These are phyloP conservation scores for Perizoma affinitatum DNA, from an alignment of 2,888 invertebrate species.

Conservation along the genomic window DNA sequence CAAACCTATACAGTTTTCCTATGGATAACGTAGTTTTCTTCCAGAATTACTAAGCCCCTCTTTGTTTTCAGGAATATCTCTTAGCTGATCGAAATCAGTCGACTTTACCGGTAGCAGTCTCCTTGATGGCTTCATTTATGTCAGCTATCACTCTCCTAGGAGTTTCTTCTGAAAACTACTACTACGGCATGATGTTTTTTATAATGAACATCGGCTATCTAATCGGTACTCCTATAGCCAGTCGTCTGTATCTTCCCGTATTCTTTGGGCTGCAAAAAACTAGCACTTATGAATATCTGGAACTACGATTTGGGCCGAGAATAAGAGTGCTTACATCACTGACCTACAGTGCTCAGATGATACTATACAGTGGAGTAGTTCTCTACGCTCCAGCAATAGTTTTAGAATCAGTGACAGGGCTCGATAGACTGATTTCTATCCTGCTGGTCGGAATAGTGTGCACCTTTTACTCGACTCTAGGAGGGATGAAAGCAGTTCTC, in stretches of 20 bases:
- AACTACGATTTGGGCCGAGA: slow-evolving; percentile 91
- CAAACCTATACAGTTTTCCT: too few relatives aligned
- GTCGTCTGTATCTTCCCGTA: slow-evolving; percentile 91
- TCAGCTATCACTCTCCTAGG: slow-evolving; percentile 95
- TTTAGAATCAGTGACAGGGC: slow-evolving; percentile 92
- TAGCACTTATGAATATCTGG: slow-evolving; percentile 96
- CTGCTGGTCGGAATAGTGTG: slow-evolving; percentile 90
- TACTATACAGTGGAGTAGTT: slow-evolving; percentile 95
- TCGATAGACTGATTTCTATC: slow-evolving; percentile 88
- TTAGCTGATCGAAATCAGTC: slow-evolving; percentile 92
- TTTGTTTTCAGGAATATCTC: slow-evolving; percentile 88
- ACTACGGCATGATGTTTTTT: slow-evolving; percentile 91
- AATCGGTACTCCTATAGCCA: slow-evolving; percentile 91
- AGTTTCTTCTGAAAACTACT: slow-evolving; percentile 94
- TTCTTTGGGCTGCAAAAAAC: slow-evolving; percentile 92
- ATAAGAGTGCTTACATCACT: slow-evolving; percentile 92
- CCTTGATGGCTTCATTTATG: slow-evolving; percentile 96
- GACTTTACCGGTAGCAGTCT: slow-evolving; percentile 91
- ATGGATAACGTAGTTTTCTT: background rate
- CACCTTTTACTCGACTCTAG: slow-evolving; percentile 93
- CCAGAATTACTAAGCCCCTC: background rate
- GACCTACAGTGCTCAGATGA: slow-evolving; percentile 94
- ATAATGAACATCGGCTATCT: slow-evolving; percentile 90
- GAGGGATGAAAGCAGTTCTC: slow-evolving; percentile 95
- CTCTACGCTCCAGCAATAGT: slow-evolving; percentile 97